Conservation (phyloP, 2,113 vertebrate genomes). For the Seriola quinqueradiata region DNA sequence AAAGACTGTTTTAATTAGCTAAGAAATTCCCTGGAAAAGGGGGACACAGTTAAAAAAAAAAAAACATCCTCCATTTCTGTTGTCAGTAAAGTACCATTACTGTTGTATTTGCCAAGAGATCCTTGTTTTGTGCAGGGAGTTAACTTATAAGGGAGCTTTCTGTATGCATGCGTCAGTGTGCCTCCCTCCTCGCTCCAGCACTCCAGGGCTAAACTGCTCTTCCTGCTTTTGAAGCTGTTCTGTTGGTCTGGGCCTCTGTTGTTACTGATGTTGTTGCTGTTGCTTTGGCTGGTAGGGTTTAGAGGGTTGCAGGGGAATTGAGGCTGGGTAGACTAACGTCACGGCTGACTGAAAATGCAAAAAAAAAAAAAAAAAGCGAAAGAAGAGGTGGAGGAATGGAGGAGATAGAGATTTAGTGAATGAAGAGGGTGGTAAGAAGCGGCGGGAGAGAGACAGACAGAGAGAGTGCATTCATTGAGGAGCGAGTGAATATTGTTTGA, state of each 20-base stretch:
- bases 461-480: conserved; percentile 34
- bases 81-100: background rate
- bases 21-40: background rate
- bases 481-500: conserved; percentile 56
- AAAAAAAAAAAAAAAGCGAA: conserved; percentile 3
- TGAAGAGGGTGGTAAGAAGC: conserved; percentile 38
- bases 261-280: conserved; percentile 58
- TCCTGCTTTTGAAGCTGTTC: conserved; percentile 72
- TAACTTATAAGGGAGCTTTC: conserved; percentile 49
- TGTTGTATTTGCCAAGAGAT: conserved; percentile 26
- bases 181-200: conserved; percentile 50
- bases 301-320: conserved; percentile 64
- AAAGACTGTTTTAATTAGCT: background rate
- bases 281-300: conserved; percentile 54
- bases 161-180: conserved; percentile 67
- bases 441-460: conserved; percentile 21
- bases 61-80: background rate
- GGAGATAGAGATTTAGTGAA: conserved; percentile 54
- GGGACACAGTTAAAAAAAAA: background rate
- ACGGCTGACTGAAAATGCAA: conserved; percentile 65
- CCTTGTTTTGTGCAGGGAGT: conserved; percentile 24
- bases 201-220: conserved; percentile 62
- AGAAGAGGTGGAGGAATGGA: conserved; percentile 44
- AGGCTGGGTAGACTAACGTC: conserved; percentile 60
- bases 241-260: conserved; percentile 57